Evolutionary conservation across 1,140 invertebrate genomes (phyloP), one percentile per base, ranked within the genome.

Genomic region (Rhagoletis pomonella): DNA sequence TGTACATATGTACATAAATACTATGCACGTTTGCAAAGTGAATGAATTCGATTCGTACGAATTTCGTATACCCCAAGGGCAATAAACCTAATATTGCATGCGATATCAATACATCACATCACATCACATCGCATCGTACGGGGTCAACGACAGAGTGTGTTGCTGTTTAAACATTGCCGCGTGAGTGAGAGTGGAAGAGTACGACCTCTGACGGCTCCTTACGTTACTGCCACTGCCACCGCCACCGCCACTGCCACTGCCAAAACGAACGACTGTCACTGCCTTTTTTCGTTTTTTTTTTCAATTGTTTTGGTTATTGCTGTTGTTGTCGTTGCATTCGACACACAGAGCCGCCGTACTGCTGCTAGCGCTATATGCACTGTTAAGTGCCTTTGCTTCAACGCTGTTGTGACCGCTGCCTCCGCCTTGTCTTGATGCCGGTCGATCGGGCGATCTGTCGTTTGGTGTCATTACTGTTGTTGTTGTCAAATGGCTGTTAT

Each of bases 41-140:
- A 81, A 81, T 81, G 73, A 81, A 81, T 81, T 81, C 73, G 44
- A n/a, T 50, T 81, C 12, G 73, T 81, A 55, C 73, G 73, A 81
- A 58, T 55, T 19, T 81, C 73, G n/a, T 81, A 44, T 81, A 50
- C 73, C 47, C 87, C 87, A 87, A 87, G 87, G 87, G 81, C 87
- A 87, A 87, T 87, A 87, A 87, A 87, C 87, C 77, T 87, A 87
- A 84, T 55, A 87, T 85, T 87, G 62, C 87, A 85, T 84, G 87
- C 87, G 81, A 87, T 87, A 87, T 87, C 87, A 87, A 87, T 85
- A 85, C 87, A 87, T 65, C 87, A 87, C 73, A 87, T 64, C 47
- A 42, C 77, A 87, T 85, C 87, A 59, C 64, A 50, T 67, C 64
- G 39, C 81, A 87, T 39, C 29, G 73, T 73, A 85, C 86, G 58